phyloP scores from a whole-genome alignment of 2,888 invertebrate genomes.

The Scaeva pyrastri region DNA sequence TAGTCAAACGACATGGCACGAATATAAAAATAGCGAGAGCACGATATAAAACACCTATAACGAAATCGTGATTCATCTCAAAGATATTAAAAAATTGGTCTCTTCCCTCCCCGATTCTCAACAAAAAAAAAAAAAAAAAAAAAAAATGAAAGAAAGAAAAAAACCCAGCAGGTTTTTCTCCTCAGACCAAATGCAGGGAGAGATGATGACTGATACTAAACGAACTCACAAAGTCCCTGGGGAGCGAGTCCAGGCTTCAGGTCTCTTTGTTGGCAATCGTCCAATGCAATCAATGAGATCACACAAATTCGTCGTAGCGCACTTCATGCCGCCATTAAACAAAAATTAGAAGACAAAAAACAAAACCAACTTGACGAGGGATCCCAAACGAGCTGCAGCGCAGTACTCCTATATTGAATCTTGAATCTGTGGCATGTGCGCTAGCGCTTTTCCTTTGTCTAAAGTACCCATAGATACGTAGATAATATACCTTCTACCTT shows the following conservation, averaged over 20 bases:
- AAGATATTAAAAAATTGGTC: slow-evolving; percentile 33
- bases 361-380: slow-evolving; percentile 47
- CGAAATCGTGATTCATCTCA: slow-evolving; percentile 28
- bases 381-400: slow-evolving; percentile 20
- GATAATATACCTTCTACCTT: neutral
- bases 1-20: neutral
- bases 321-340: slow-evolving; percentile 44
- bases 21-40: neutral
- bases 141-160: neutral
- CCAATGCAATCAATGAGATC: slow-evolving; percentile 63
- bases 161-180: slow-evolving; percentile 5
- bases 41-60: slow-evolving; percentile 25
- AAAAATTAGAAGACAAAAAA: neutral
- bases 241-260: neutral
- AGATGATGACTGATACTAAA: slow-evolving; percentile 24
- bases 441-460: slow-evolving; percentile 65
- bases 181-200: neutral
- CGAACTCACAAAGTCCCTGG: neutral
- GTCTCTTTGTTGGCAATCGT: slow-evolving; percentile 26
- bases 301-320: slow-evolving; percentile 60
- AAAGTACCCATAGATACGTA: slow-evolving; percentile 6
- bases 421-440: slow-evolving; percentile 55
- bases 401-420: neutral
- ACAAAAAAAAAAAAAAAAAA: too few relatives aligned
- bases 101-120: neutral